Conservation (phyloP, 2,113 vertebrate species). For the Phycodurus eques region DNA sequence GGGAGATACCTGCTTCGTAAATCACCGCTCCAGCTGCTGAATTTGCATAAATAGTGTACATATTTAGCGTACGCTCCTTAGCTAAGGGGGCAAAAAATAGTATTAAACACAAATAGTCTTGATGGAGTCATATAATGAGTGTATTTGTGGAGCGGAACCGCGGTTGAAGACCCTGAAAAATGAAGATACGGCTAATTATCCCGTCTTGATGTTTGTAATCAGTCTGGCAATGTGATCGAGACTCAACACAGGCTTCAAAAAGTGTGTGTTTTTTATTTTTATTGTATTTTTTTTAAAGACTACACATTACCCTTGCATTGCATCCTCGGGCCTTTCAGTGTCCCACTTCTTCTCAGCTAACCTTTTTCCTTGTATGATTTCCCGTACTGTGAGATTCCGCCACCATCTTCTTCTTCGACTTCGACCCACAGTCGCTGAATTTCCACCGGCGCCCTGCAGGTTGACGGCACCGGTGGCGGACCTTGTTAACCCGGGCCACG, state of each 20-base stretch:
- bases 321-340: too few relatives aligned
- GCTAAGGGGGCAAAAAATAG: background rate
- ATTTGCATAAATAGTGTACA: background rate
- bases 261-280: background rate
- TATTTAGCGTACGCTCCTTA: background rate
- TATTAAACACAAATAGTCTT: too few relatives aligned
- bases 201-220: background rate
- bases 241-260: background rate
- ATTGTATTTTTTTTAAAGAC: too few relatives aligned
- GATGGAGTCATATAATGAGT: background rate
- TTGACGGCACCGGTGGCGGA: too few relatives aligned
- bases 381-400: too few relatives aligned
- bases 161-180: background rate
- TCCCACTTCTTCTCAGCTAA: too few relatives aligned
- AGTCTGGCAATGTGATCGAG: background rate
- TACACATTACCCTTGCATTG: too few relatives aligned
- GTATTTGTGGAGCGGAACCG: background rate
- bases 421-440: too few relatives aligned
- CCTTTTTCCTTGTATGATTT: too few relatives aligned
- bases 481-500: too few relatives aligned
- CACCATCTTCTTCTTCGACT: too few relatives aligned
- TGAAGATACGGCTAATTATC: background rate
- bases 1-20: background rate
- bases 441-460: too few relatives aligned
- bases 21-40: background rate